Conservation (phyloP, 1,140 invertebrate genomes). For the Drosophila sproati region DNA sequence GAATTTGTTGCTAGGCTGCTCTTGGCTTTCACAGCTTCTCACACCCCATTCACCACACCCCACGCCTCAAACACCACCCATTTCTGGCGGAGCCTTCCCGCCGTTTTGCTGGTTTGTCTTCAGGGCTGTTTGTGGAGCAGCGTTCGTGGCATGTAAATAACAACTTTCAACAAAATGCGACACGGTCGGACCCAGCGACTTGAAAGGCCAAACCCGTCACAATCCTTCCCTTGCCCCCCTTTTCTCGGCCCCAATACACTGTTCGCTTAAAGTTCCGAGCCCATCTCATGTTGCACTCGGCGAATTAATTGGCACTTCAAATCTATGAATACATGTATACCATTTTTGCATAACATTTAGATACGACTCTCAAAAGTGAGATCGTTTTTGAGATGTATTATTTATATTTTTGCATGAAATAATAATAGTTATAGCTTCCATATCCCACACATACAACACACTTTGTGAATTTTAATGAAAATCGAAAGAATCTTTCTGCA, state of each 20-base stretch:
- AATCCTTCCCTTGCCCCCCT: neutral
- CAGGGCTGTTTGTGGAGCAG: conserved; percentile 8
- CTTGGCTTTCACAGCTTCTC: conserved; percentile 8
- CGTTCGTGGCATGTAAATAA: conserved; percentile 78
- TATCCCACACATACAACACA: too few species aligned
- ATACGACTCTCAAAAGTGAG: too few species aligned
- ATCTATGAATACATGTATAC: neutral
- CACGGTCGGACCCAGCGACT: conserved; percentile 51
- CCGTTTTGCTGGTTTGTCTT: neutral
- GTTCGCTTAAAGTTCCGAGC: conserved; percentile 12
- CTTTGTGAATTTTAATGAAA: too few species aligned
- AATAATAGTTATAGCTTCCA: too few species aligned
- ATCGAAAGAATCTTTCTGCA: too few species aligned
- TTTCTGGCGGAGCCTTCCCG: neutral
- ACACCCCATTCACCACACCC: neutral
- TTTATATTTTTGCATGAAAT: too few species aligned
- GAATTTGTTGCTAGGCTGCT: conserved; percentile 71
- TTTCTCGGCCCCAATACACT: neutral
- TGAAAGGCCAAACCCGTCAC: conserved; percentile 40
- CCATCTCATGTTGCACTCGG: conserved; percentile 16
- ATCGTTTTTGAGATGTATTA: too few species aligned
- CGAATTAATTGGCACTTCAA: conserved; percentile 33
- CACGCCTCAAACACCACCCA: too few species aligned
- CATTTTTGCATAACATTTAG: too few species aligned
- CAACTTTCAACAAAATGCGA: conserved; percentile 80